Evolutionary conservation across 2,888 invertebrate genomes (phyloP).

Genomic region (Noctua comes): DNA sequence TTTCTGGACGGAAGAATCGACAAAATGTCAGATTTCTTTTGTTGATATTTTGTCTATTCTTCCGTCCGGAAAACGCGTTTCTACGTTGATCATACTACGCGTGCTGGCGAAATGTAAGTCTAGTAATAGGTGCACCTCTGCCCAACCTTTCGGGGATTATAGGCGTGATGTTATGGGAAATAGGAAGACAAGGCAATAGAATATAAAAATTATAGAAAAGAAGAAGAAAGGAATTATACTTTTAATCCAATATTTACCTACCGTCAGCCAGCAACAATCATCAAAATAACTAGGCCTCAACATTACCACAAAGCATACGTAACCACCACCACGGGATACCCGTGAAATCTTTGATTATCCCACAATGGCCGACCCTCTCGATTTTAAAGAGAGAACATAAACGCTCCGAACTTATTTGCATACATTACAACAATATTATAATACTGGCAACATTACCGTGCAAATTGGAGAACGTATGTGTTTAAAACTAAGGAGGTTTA

Average conservation of each 20-base stretch:
- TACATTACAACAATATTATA: constrained; percentile 65
- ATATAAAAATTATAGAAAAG: too few relatives aligned
- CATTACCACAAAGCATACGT: constrained; percentile 8
- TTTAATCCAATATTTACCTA: background rate
- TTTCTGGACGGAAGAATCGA: too few relatives aligned
- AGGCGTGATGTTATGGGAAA: too few relatives aligned
- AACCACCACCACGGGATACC: constrained; percentile 28
- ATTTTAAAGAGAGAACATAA: constrained; percentile 59
- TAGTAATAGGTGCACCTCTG: too few relatives aligned
- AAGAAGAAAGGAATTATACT: background rate
- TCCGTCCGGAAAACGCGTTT: too few relatives aligned
- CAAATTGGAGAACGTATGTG: constrained; percentile 35
- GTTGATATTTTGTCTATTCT: too few relatives aligned
- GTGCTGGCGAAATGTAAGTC: too few relatives aligned
- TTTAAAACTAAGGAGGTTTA: constrained; percentile 22
- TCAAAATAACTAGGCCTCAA: constrained; percentile 10
- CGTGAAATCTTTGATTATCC: constrained; percentile 67
- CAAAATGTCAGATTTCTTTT: too few relatives aligned
- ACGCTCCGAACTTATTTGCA: constrained; percentile 73
- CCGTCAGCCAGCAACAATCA: background rate
- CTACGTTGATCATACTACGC: too few relatives aligned
- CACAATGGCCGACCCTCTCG: constrained; percentile 62
- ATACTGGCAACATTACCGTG: constrained; percentile 37
- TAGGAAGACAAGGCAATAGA: too few relatives aligned
- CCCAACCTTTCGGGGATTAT: too few relatives aligned